Percentiles rank a stretch among this genome's conserved stretches.
phyloP scores from a whole-genome alignment of 2,113 vertebrate genomes.

The Colius striatus region DNA sequence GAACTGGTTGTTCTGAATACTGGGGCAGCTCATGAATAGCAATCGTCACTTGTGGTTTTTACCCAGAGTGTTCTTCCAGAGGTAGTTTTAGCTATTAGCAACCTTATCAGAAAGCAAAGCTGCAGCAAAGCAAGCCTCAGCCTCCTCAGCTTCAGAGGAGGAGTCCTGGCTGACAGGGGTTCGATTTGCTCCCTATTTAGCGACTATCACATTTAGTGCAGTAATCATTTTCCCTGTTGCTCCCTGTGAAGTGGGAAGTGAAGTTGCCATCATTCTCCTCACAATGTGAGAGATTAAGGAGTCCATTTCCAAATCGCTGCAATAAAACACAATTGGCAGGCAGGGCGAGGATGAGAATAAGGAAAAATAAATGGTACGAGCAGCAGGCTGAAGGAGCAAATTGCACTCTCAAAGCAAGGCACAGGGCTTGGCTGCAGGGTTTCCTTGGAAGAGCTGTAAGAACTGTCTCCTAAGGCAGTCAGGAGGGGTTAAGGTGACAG shows the following conservation, averaged over 20 bases:
- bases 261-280: not conserved
- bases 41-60: not conserved
- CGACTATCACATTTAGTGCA: not conserved
- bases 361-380: not conserved
- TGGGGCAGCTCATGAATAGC: not conserved
- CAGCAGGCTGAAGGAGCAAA: not conserved
- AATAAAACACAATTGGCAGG: not conserved
- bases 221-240: not conserved
- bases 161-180: not conserved
- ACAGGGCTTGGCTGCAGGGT: not conserved
- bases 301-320: not conserved
- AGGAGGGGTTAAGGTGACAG: not conserved
- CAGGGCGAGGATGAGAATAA: not conserved
- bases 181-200: not conserved
- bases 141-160: not conserved
- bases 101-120: not conserved
- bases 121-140: not conserved
- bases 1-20: not conserved
- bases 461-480: not conserved
- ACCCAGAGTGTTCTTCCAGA: not conserved
- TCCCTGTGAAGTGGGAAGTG: not conserved
- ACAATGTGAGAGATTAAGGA: conserved; percentile 1
- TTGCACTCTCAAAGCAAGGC: not conserved
- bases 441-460: not conserved
- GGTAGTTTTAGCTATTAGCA: not conserved